Evolutionary conservation across 2,888 invertebrate genomes (phyloP).

Genomic region (Dasysyrphus albostriatus): DNA sequence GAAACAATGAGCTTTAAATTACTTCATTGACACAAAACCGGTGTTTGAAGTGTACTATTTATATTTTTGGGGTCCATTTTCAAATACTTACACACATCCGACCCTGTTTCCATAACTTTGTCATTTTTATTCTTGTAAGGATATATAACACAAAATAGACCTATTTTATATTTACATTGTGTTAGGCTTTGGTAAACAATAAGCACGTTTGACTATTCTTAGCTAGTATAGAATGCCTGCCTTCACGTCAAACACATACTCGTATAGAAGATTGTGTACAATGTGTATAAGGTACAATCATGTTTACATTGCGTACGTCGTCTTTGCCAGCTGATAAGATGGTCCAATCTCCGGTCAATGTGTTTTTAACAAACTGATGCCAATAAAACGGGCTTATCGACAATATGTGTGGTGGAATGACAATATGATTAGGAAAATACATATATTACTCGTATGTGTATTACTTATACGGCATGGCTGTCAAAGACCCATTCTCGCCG

Average conservation of each 20-base stretch:
- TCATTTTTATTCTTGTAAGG: constrained; percentile 17
- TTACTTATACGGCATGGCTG: constrained; percentile 8
- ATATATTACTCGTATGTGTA: background rate
- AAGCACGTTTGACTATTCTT: constrained; percentile 58
- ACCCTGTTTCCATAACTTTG: background rate
- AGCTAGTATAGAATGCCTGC: constrained; percentile 17
- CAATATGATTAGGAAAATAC: constrained; percentile 52
- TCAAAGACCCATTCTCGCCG: constrained; percentile 17
- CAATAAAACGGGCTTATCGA: constrained; percentile 41
- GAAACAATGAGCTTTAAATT: too few species aligned
- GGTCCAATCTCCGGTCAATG: constrained; percentile 64
- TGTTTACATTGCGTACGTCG: constrained; percentile 52
- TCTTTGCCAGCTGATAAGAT: constrained; percentile 62
- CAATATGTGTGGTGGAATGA: constrained; percentile 47
- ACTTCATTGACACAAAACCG: too few species aligned
- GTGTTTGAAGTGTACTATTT: too few species aligned
- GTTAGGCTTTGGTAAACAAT: constrained; percentile 55
- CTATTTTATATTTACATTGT: constrained; percentile 64
- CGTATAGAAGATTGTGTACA: background rate
- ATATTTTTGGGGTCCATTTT: too few species aligned
- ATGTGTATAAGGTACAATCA: constrained; percentile 20
- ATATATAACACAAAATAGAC: constrained; percentile 3
- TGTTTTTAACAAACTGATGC: constrained; percentile 72
- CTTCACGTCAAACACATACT: background rate
- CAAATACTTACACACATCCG: background rate